A percentile compares a stretch with the other conserved stretches of the same genome.
Conservation (phyloP, 2,888 invertebrate genomes). For the Ophion costatus region DNA sequence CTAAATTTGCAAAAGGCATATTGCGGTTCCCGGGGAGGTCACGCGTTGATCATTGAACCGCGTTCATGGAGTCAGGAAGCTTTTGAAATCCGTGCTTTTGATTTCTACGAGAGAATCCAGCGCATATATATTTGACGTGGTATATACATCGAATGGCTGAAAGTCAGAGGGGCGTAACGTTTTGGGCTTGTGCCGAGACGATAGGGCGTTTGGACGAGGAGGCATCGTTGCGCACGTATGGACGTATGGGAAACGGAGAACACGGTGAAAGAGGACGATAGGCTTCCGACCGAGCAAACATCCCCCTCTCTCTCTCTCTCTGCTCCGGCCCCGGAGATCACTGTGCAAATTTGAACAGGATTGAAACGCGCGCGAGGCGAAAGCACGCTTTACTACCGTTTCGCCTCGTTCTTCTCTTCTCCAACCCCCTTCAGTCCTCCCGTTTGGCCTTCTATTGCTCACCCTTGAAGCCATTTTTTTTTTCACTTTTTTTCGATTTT, state of each 20-base stretch:
- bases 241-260: slow-evolving; percentile 22
- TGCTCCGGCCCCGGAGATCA: slow-evolving; percentile 21
- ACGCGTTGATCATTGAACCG: slow-evolving; percentile 14
- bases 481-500: neutral
- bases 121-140: neutral
- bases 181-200: neutral
- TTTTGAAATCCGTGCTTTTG: slow-evolving; percentile 49
- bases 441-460: slow-evolving; percentile 27
- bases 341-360: slow-evolving; percentile 76
- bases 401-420: slow-evolving; percentile 48
- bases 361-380: slow-evolving; percentile 67
- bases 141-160: neutral
- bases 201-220: neutral
- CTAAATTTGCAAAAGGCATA: slow-evolving; percentile 38
- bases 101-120: slow-evolving; percentile 31
- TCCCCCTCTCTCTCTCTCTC: slow-evolving; percentile 48
- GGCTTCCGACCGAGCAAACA: slow-evolving; percentile 63
- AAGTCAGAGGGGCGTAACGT: slow-evolving; percentile 7
- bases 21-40: slow-evolving; percentile 12
- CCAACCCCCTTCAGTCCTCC: too few relatives aligned
- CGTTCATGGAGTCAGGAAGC: slow-evolving; percentile 46
- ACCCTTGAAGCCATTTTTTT: slow-evolving; percentile 14
- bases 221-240: neutral
- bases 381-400: slow-evolving; percentile 56
- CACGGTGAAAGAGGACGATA: slow-evolving; percentile 43